Evolutionary conservation across 2,113 vertebrate genomes (phyloP), one percentile per base, ranked within the genome.

Genomic region (Sylvia atricapilla): DNA sequence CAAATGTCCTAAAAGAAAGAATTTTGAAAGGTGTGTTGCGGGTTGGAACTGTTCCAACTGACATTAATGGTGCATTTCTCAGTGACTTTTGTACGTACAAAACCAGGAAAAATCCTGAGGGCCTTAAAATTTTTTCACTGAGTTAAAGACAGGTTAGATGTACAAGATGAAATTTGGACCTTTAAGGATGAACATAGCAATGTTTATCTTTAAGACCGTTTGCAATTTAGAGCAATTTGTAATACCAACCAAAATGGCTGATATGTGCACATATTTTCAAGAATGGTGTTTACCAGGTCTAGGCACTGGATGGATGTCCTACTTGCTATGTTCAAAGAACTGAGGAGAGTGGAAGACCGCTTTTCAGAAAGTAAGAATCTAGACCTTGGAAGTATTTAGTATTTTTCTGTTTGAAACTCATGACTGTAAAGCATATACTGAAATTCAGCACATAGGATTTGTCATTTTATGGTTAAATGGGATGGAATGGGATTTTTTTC

Each of bases 251-350:
- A 47, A 76, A 87, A 70, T 19, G 3, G 6, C 53, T 74, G 8
- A 20, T 4, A 3, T 30, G 15, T 50, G 9, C 0, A 0, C 27
- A 23, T 0, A 0, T 37, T 52, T 78, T 62, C 33, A 69, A 50
- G 28, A 59, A 33, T 9, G 4, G 2, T 23, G 20, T 30, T 74
- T 41, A 31, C 10, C 11, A 68, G 47, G 15, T 8, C 10, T 66
- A 37, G 12, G 25, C 13, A 41, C 6, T 64, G 30, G 9, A 9
- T 20, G 6, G 22, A 70, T 43, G 17, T 39, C 16, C 13, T 41
- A 3, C 19, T 55, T 55, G 2, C 9, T 69, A 2, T 63, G 37
- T 7, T 68, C 14, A 35, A 85, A 67, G 30, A 27, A 52, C 16
- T 64, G 5, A 3, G 49, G 52, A 74, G 13, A 55, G 4, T 4